Evolutionary conservation across 2,113 vertebrate genomes (phyloP), one percentile per base, ranked within the genome.

Genomic region (Nycticryphes semicollaris): DNA sequence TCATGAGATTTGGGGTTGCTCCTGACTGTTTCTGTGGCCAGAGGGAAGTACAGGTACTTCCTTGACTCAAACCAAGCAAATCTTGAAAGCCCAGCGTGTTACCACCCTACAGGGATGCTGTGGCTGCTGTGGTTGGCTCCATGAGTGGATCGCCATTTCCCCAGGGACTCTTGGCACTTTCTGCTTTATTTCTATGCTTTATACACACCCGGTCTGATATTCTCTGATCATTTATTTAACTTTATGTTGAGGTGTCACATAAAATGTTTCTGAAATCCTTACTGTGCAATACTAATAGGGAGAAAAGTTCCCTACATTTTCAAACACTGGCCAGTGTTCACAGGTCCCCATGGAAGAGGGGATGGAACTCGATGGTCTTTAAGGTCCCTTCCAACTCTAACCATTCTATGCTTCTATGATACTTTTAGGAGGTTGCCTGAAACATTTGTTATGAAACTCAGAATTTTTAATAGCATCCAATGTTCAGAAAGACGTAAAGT

Each of bases 21-120:
- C 37, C 0, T 6, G 63, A 4, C 41, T 70, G 24, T 4, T 74
- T 90, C 45, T 85, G n/a, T 63, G 67, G n/a, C 43, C 41, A 74
- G 33, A 60, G 54, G 24, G 27, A 91, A 83, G 59, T 83, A 14
- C 41, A 41, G 22, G 14, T 73, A 84, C 24, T 84, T 92, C 37
- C 47, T 62, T 79, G 25, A 59, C 25, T 79, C 45, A 76, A 57
- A 62, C 39, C 7, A 41, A 5, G 3, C 7, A 51, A 12, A 53
- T 60, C 22, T 47, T 84, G 31, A 79, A 66, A 69, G 33, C 27
- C 21, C 48, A 75, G 41, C 2, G 0, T 8, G 28, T 77, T 43
- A 41, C 18, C 37, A 37, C 8, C 12, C 5, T 0, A 0, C 19
- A 57, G 16, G 3, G 20, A 10, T 62, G 22, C 27, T 66, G 57